phyloP scores from a whole-genome alignment of 2,113 vertebrate genomes.

The Gymnocephalus cernua region DNA sequence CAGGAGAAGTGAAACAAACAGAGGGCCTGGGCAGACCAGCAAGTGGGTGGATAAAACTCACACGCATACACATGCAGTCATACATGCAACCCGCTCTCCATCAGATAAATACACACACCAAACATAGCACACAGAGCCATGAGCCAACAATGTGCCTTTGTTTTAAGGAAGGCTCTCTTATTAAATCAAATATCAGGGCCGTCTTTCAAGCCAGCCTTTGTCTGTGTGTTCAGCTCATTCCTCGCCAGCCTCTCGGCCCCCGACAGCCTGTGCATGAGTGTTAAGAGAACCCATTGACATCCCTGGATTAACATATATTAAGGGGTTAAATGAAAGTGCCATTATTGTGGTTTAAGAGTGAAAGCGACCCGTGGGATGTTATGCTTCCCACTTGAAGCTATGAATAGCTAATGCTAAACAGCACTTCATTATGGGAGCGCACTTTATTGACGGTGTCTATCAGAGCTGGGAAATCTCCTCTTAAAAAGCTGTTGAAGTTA shows the following conservation, averaged over 20 bases:
- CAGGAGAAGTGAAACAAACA: slow-evolving; percentile 60
- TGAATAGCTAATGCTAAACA: slow-evolving; percentile 79
- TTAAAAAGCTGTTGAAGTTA: slow-evolving; percentile 62
- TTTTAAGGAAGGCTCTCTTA: slow-evolving; percentile 75
- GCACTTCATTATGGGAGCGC: slow-evolving; percentile 69
- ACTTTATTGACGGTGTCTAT: slow-evolving; percentile 70
- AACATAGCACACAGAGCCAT: slow-evolving; percentile 50
- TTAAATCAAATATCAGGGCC: slow-evolving; percentile 78
- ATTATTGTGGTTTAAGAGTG: slow-evolving; percentile 76
- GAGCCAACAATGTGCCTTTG: slow-evolving; percentile 76
- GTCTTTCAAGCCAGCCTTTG: slow-evolving; percentile 72
- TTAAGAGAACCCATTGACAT: slow-evolving; percentile 82
- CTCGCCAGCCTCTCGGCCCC: slow-evolving; percentile 66
- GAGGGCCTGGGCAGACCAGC: slow-evolving; percentile 48
- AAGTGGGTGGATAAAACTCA: slow-evolving; percentile 71
- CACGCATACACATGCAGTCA: slow-evolving; percentile 33
- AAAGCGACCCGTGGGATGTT: slow-evolving; percentile 77
- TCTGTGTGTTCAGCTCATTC: slow-evolving; percentile 61
- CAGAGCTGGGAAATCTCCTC: slow-evolving; percentile 60
- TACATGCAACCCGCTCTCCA: slow-evolving; percentile 24
- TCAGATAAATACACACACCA: slow-evolving; percentile 12
- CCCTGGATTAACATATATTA: slow-evolving; percentile 82
- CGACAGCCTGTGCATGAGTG: slow-evolving; percentile 61
- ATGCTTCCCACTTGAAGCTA: slow-evolving; percentile 78
- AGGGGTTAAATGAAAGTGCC: slow-evolving; percentile 82